phyloP scores from a whole-genome alignment of 2,113 vertebrate genomes.

The Conger conger region DNA sequence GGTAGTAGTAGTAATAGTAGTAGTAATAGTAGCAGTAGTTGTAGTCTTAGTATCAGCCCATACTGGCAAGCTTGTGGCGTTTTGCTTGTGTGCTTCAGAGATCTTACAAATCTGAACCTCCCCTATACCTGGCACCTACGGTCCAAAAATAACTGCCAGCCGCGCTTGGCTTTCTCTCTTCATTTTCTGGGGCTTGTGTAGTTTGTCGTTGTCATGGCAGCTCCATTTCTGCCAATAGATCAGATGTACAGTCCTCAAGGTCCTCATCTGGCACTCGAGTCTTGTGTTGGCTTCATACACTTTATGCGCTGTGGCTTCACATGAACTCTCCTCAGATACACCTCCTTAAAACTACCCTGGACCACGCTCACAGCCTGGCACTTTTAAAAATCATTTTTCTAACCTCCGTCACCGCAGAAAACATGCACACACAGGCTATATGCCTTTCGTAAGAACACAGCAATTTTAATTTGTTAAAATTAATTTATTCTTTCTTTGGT shows the following conservation, averaged over 20 bases:
- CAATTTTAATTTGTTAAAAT: too few relatives aligned
- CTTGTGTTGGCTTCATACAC: not conserved
- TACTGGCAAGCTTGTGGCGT: not conserved
- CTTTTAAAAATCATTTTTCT: too few relatives aligned
- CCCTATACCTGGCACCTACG: not conserved
- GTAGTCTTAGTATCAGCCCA: not conserved
- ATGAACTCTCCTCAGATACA: too few relatives aligned
- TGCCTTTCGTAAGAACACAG: too few relatives aligned
- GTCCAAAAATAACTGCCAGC: not conserved
- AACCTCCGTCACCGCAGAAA: too few relatives aligned
- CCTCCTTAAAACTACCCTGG: too few relatives aligned
- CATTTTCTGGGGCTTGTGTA: not conserved
- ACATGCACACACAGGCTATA: too few relatives aligned
- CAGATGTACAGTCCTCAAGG: not conserved
- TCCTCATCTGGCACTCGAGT: not conserved
- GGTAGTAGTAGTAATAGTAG: too few relatives aligned
- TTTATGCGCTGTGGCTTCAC: not conserved
- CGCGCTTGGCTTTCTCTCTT: not conserved
- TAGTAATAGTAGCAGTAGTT: too few relatives aligned
- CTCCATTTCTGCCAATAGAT: not conserved
- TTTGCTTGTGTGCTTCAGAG: not conserved
- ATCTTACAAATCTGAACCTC: not conserved
- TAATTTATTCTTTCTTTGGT: too few relatives aligned
- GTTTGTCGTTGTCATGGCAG: not conserved
- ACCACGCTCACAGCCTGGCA: too few relatives aligned